Percentiles rank a stretch among this genome's conserved stretches.
Evolutionary conservation across 2,888 invertebrate species (phyloP).

Genomic region (Drosophila neoperkinsi): DNA sequence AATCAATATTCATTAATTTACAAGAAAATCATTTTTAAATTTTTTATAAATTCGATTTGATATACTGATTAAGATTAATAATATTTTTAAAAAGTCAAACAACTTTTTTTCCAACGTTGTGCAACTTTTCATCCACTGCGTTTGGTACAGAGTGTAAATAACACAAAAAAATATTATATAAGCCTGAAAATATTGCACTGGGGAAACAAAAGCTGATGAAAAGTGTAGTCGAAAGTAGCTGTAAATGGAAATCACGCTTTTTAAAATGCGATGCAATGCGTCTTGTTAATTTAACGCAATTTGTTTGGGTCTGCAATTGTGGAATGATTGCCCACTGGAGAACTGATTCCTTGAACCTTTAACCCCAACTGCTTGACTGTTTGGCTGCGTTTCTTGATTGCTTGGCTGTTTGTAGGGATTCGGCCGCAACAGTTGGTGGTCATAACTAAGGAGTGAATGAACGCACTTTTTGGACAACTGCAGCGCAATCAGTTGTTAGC

Average conservation of each 20-base stretch:
- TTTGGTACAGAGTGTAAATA: neutral
- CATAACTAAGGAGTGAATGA: conserved; percentile 30
- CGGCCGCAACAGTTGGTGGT: conserved; percentile 32
- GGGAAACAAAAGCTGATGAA: conserved; percentile 25
- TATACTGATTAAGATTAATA: neutral
- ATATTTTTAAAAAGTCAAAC: neutral
- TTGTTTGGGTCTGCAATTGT: conserved; percentile 45
- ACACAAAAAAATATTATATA: neutral
- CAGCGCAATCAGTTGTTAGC: conserved; percentile 46
- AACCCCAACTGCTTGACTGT: conserved; percentile 8
- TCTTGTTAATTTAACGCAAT: conserved; percentile 64
- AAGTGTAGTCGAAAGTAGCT: conserved; percentile 41
- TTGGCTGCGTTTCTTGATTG: conserved; percentile 40
- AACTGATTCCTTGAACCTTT: neutral
- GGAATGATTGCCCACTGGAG: conserved; percentile 18
- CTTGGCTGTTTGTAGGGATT: conserved; percentile 27
- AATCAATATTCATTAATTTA: neutral
- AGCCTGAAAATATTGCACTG: conserved; percentile 17
- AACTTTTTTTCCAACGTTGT: neutral
- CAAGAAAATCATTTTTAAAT: neutral
- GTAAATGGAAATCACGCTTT: conserved; percentile 52
- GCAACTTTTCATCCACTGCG: neutral
- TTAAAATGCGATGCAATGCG: conserved; percentile 53
- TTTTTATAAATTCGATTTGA: neutral
- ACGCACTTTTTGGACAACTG: conserved; percentile 21